phyloP scores from a whole-genome alignment of 2,888 invertebrate species.

The Amiota mariae region DNA sequence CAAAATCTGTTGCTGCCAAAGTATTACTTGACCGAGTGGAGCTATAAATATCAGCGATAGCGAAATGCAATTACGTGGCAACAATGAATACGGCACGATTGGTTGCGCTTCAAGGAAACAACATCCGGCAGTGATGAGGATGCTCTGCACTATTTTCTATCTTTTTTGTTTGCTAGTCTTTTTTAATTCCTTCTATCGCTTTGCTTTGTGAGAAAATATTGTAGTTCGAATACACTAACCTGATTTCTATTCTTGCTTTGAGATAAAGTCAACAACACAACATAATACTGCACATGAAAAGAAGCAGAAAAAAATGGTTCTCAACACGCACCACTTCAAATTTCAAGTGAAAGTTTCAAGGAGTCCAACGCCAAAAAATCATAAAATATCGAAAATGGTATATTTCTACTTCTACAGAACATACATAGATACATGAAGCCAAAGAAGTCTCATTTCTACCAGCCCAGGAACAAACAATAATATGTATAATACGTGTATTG shows the following conservation, averaged over 20 bases:
- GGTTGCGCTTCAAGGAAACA: constrained; percentile 43
- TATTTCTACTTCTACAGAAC: background rate
- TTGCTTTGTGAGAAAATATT: background rate
- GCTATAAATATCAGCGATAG: constrained; percentile 72
- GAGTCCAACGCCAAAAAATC: constrained; percentile 67
- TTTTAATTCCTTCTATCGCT: background rate
- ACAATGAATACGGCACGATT: constrained; percentile 70
- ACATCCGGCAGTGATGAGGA: constrained; percentile 27
- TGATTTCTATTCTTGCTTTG: background rate
- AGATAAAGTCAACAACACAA: background rate
- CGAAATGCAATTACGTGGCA: constrained; percentile 72
- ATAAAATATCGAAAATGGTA: constrained; percentile 66
- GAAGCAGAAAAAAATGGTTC: background rate
- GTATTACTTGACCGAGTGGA: constrained; percentile 70
- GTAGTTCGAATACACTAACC: too few species aligned
- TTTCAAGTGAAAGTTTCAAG: constrained; percentile 63
- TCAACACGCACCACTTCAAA: background rate
- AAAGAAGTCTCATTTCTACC: too few species aligned
- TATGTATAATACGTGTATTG: too few species aligned
- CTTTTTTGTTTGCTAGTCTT: constrained; percentile 20
- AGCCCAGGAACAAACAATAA: too few species aligned
- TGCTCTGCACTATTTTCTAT: background rate
- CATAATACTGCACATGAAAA: background rate
- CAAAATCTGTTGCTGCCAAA: constrained; percentile 69
- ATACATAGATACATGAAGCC: too few species aligned